phyloP scores from a whole-genome alignment of 2,113 vertebrate species.

The Gnathonemus echidnorhynchus region DNA sequence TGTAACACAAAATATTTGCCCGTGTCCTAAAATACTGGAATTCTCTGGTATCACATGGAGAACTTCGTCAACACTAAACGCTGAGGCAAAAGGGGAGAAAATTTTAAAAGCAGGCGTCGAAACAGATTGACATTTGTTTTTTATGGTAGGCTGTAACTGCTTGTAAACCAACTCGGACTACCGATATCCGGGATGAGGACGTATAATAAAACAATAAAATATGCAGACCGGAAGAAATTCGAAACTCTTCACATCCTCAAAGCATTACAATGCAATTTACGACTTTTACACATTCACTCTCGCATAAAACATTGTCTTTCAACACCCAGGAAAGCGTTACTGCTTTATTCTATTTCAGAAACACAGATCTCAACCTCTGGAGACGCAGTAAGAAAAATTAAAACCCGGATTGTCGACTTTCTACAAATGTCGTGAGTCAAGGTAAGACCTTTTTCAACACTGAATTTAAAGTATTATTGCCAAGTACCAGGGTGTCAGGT shows the following conservation, averaged over 20 bases:
- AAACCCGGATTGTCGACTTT: not conserved
- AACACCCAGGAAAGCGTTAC: conserved; percentile 6
- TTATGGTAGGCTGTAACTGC: conserved; percentile 67
- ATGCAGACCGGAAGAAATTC: conserved; percentile 51
- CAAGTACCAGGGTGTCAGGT: not conserved
- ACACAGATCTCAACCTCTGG: not conserved
- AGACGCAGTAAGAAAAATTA: conserved; percentile 3
- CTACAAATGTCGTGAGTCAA: not conserved
- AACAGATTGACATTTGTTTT: conserved; percentile 44
- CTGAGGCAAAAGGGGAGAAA: not conserved
- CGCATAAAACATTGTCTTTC: not conserved
- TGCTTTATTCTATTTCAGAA: not conserved
- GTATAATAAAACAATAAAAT: conserved; percentile 75
- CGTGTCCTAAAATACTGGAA: not conserved
- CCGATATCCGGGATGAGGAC: conserved; percentile 62
- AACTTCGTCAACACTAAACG: not conserved
- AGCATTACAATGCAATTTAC: conserved; percentile 46
- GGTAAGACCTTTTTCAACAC: conserved; percentile 12
- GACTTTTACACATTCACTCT: conserved; percentile 30
- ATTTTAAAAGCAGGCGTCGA: not conserved
- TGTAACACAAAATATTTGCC: not conserved
- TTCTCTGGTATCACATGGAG: not conserved
- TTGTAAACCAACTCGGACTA: conserved; percentile 71
- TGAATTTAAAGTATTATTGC: not conserved
- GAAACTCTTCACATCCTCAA: conserved; percentile 47